Conservation (phyloP, 2,797 vertebrate species). For the Emys orbicularis region DNA sequence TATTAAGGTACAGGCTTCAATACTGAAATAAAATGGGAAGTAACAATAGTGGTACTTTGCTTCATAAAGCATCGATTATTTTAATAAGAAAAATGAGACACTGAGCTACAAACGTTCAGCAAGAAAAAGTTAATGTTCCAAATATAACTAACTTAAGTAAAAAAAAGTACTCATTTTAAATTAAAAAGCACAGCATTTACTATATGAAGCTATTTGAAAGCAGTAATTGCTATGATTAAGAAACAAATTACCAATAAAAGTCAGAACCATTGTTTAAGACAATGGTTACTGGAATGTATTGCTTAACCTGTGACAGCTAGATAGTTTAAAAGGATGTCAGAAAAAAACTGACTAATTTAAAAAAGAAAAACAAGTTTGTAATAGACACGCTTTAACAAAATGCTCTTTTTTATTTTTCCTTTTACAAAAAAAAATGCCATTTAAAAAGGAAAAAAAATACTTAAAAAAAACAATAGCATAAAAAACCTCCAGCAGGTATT, state of each 20-base stretch:
- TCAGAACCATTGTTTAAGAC: neutral
- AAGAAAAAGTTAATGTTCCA: neutral
- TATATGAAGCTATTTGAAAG: neutral
- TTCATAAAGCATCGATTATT: neutral
- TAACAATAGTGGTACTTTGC: neutral
- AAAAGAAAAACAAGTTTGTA: neutral
- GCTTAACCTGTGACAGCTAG: neutral
- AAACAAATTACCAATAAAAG: neutral
- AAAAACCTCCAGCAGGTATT: too few species aligned
- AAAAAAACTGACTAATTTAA: neutral
- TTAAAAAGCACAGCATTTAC: neutral
- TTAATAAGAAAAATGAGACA: neutral
- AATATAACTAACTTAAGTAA: neutral
- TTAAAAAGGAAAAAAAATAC: too few species aligned
- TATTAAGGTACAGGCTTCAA: neutral
- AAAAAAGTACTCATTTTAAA: neutral
- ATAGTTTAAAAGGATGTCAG: neutral
- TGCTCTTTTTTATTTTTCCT: neutral
- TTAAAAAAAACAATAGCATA: too few species aligned
- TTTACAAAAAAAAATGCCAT: neutral
- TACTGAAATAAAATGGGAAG: neutral
- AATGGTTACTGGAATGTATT: neutral
- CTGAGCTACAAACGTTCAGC: neutral
- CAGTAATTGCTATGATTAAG: neutral
- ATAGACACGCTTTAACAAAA: neutral